Percentiles rank a stretch among this genome's conserved stretches.
Evolutionary conservation across 1,140 invertebrate species (phyloP).

Genomic region (Helicoverpa zea): DNA sequence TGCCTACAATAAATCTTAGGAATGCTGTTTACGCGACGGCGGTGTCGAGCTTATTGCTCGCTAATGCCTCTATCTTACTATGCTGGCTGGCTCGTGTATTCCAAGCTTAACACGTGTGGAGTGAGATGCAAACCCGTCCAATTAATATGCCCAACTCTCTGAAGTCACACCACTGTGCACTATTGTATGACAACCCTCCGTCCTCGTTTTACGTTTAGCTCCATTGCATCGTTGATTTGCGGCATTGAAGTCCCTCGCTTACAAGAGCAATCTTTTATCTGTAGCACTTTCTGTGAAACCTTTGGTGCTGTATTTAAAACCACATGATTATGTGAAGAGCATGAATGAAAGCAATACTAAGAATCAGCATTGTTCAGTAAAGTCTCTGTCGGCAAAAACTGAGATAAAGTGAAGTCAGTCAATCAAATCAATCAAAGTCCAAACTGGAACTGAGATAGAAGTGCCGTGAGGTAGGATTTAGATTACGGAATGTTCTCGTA

Average conservation of each 20-base stretch:
- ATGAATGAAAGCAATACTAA: too few species aligned
- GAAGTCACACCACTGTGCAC: conserved; percentile 9
- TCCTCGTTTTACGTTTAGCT: conserved; percentile 27
- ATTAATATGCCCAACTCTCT: conserved; percentile 34
- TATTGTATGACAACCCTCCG: conserved; percentile 29
- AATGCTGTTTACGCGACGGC: conserved; percentile 16
- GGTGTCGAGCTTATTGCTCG: not conserved
- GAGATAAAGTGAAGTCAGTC: too few species aligned
- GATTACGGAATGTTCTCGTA: not conserved
- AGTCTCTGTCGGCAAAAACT: too few species aligned
- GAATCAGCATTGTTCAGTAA: too few species aligned
- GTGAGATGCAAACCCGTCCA: conserved; percentile 17
- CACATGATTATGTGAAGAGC: not conserved
- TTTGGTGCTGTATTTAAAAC: conserved; percentile 1
- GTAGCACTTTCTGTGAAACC: conserved; percentile 10
- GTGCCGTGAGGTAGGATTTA: too few species aligned
- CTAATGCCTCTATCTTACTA: conserved; percentile 20
- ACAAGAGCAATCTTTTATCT: conserved; percentile 30
- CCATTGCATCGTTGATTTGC: conserved; percentile 31
- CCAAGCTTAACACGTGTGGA: conserved; percentile 8
- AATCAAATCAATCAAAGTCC: too few species aligned
- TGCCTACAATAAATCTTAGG: not conserved
- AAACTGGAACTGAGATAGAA: not conserved
- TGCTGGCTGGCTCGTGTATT: conserved; percentile 1
- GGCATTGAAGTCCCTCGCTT: conserved; percentile 3